Evolutionary conservation across 2,888 invertebrate genomes (phyloP).

Genomic region (Tiphia femorata): DNA sequence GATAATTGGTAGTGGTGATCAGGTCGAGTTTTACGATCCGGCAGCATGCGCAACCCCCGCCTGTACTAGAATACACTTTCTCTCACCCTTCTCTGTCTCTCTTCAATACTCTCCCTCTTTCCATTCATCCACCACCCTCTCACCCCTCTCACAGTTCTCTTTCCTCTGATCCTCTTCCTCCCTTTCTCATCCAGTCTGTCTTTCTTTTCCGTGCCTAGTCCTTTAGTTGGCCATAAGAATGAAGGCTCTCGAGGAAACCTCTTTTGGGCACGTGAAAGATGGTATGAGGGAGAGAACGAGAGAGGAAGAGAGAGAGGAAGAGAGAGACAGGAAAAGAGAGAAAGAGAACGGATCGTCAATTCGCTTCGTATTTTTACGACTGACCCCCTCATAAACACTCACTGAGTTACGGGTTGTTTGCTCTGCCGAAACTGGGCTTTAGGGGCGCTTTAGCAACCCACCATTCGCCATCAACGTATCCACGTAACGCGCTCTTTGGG

Average conservation of each 20-base stretch:
- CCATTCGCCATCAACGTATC: slow-evolving; percentile 22
- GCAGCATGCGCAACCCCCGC: slow-evolving; percentile 60
- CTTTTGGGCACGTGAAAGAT: slow-evolving; percentile 27
- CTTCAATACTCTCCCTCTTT: slow-evolving; percentile 16
- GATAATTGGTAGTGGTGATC: slow-evolving; percentile 69
- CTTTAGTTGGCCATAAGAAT: background rate
- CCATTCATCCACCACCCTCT: slow-evolving; percentile 24
- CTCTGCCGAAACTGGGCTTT: slow-evolving; percentile 57
- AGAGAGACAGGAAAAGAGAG: slow-evolving; percentile 10
- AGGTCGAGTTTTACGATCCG: slow-evolving; percentile 67
- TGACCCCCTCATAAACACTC: slow-evolving; percentile 64
- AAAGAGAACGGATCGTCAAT: slow-evolving; percentile 16
- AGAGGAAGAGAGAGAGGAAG: slow-evolving; percentile 43
- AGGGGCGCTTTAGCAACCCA: slow-evolving; percentile 48
- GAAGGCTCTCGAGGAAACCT: slow-evolving; percentile 18
- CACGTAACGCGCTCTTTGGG: slow-evolving; percentile 21
- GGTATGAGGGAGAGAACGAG: slow-evolving; percentile 1
- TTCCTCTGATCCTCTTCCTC: slow-evolving; percentile 14
- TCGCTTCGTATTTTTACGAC: slow-evolving; percentile 64
- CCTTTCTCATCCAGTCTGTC: slow-evolving; percentile 18
- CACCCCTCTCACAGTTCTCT: slow-evolving; percentile 19
- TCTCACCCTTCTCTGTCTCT: slow-evolving; percentile 23
- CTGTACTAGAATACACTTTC: slow-evolving; percentile 30
- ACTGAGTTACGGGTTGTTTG: slow-evolving; percentile 66
- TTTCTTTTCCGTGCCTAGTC: slow-evolving; percentile 22